phyloP scores from a whole-genome alignment of 2,797 vertebrate genomes.

The Anguilla anguilla region DNA sequence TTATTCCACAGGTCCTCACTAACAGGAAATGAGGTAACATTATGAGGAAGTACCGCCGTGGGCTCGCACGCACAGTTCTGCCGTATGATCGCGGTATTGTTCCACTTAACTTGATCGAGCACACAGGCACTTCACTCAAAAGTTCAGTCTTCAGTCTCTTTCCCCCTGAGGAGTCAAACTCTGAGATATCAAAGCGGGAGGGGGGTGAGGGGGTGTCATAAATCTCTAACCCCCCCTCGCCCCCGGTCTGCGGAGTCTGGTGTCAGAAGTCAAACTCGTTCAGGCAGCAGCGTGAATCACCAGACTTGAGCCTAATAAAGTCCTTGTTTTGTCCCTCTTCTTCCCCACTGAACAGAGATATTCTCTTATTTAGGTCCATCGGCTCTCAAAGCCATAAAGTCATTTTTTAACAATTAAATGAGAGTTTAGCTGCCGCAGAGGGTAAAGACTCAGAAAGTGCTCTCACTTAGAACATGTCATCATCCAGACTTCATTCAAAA shows the following conservation, averaged over 20 bases:
- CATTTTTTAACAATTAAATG: not conserved
- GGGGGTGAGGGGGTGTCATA: conserved; percentile 31
- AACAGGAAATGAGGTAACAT: not conserved
- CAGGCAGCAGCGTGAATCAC: conserved; percentile 54
- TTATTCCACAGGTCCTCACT: not conserved
- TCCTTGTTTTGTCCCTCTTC: not conserved
- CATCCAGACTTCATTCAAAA: not conserved
- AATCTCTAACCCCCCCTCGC: conserved; percentile 46
- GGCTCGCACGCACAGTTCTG: not conserved
- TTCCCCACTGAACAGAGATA: not conserved
- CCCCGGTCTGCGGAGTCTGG: conserved; percentile 35
- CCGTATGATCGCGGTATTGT: conserved; percentile 25
- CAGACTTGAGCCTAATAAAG: conserved; percentile 12
- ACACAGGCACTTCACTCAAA: conserved; percentile 17
- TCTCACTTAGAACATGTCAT: not conserved
- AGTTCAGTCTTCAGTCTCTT: not conserved
- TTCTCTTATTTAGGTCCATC: not conserved
- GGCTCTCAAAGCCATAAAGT: not conserved
- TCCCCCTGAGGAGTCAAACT: not conserved
- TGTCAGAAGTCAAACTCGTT: conserved; percentile 56
- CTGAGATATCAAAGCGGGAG: conserved; percentile 50
- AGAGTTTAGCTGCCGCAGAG: not conserved
- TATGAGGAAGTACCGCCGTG: not conserved
- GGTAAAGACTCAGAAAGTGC: not conserved
- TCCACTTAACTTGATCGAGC: conserved; percentile 18